phyloP scores from a whole-genome alignment of 1,140 invertebrate species.

The Rhopalosiphum padi region DNA sequence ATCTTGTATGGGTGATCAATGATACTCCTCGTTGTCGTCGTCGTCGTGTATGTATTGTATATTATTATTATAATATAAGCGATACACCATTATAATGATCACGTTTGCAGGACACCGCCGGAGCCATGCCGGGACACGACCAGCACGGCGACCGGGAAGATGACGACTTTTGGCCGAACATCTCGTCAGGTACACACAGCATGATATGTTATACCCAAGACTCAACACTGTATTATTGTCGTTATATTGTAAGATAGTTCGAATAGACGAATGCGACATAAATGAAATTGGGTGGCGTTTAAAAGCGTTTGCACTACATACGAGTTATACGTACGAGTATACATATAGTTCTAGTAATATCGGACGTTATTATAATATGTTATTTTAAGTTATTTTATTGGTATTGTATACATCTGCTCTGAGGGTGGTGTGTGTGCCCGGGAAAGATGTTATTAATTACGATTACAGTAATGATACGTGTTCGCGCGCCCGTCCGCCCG shows the following conservation, averaged over 20 bases:
- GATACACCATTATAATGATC: background rate
- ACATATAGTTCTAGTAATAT: background rate
- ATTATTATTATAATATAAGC: background rate
- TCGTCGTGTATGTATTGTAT: background rate
- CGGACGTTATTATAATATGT: background rate
- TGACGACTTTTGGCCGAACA: conserved; percentile 56
- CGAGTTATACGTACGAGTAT: too few relatives aligned
- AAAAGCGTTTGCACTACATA: background rate
- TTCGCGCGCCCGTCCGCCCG: background rate
- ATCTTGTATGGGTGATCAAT: background rate
- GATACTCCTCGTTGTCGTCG: background rate
- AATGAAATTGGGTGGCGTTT: background rate
- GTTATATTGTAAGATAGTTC: background rate
- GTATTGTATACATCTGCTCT: background rate
- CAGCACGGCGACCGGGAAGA: conserved; percentile 2
- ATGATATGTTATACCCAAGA: background rate
- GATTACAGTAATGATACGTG: background rate
- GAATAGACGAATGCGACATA: background rate
- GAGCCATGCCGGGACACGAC: conserved; percentile 43
- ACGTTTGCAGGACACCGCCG: conserved; percentile 34
- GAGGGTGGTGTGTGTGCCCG: too few relatives aligned
- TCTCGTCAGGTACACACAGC: conserved; percentile 42
- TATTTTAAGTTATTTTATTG: background rate
- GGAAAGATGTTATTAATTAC: background rate
- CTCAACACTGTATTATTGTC: background rate